phyloP scores from a whole-genome alignment of 92 coral and sea anemone genomes.

The Chrysogorgia sp. region DNA sequence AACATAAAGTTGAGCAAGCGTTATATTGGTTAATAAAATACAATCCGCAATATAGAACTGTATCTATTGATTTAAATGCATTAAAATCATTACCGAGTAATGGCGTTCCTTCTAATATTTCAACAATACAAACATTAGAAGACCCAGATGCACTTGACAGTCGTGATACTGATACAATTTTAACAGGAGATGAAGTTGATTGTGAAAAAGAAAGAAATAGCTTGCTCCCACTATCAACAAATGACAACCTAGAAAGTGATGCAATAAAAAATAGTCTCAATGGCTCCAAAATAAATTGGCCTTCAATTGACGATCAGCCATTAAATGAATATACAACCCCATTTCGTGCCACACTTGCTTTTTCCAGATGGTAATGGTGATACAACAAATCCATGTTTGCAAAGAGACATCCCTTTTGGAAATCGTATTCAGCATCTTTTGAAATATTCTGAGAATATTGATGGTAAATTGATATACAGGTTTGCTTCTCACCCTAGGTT shows the following conservation, averaged over 20 bases:
- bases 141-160: conserved; percentile 9
- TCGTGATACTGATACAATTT: conserved; percentile 2
- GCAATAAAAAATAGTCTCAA: conserved; percentile 38
- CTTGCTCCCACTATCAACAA: conserved; percentile 46
- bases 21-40: conserved; percentile 67
- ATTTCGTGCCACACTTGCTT: conserved; percentile 49
- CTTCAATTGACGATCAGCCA: conserved; percentile 47
- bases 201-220: conserved; percentile 36
- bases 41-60: conserved; percentile 56
- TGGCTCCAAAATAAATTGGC: conserved; percentile 46
- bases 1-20: conserved; percentile 55
- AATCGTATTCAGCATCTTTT: conserved; percentile 48
- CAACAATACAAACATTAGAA: conserved; percentile 32
- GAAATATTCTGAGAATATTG: conserved; percentile 47
- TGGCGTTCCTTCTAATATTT: conserved; percentile 47
- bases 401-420: conserved; percentile 42
- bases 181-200: conserved; percentile 27
- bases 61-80: conserved; percentile 22
- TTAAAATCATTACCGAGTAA: conserved; percentile 41
- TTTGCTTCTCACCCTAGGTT: conserved; percentile 51
- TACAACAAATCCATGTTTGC: conserved; percentile 52
- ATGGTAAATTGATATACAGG: conserved; percentile 60
- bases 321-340: conserved; percentile 58
- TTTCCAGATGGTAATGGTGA: conserved; percentile 57
- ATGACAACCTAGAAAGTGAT: conserved; percentile 52